Conservation (phyloP, 2,797 vertebrate genomes). For the Microctenopoma lineatum region DNA sequence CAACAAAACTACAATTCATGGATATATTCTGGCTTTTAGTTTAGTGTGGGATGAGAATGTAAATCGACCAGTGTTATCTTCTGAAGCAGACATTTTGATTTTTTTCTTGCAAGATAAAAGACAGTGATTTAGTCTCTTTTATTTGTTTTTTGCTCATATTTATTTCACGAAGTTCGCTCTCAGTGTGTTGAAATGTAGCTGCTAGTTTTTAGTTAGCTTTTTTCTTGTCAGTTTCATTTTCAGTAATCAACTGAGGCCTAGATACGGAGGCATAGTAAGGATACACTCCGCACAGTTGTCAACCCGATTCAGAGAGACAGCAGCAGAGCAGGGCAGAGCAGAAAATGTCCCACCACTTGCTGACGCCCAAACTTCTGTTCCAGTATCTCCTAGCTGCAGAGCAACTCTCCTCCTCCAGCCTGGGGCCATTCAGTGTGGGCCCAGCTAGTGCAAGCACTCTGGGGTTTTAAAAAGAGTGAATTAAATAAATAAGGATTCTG, state of each 20-base stretch:
- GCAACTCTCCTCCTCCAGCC: conserved; percentile 49
- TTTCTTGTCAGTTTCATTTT: conserved; percentile 27
- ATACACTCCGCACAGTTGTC: conserved; percentile 21
- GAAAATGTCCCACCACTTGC: conserved; percentile 34
- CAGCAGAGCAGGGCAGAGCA: conserved; percentile 19
- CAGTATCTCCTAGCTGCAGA: conserved; percentile 59
- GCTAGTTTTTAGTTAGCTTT: conserved; percentile 12
- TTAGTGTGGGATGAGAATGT: conserved; percentile 35
- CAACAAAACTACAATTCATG: conserved; percentile 41
- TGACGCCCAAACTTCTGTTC: conserved; percentile 56
- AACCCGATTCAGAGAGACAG: conserved; percentile 12
- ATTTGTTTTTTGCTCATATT: neutral
- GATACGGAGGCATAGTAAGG: conserved; percentile 9
- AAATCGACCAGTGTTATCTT: conserved; percentile 24
- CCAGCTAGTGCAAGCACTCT: conserved; percentile 65
- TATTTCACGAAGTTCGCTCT: conserved; percentile 13
- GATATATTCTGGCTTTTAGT: conserved; percentile 37
- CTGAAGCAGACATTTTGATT: conserved; percentile 44
- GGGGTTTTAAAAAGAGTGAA: conserved; percentile 58
- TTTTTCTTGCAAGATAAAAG: conserved; percentile 25
- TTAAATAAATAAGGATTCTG: conserved; percentile 62
- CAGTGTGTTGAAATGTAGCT: conserved; percentile 14
- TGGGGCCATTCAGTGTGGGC: conserved; percentile 55
- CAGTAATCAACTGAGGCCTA: conserved; percentile 10
- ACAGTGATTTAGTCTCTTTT: conserved; percentile 16